These are phyloP conservation scores for Bothrops jararaca DNA, from an alignment of 2,113 vertebrate species.

Conservation along the genomic window DNA sequence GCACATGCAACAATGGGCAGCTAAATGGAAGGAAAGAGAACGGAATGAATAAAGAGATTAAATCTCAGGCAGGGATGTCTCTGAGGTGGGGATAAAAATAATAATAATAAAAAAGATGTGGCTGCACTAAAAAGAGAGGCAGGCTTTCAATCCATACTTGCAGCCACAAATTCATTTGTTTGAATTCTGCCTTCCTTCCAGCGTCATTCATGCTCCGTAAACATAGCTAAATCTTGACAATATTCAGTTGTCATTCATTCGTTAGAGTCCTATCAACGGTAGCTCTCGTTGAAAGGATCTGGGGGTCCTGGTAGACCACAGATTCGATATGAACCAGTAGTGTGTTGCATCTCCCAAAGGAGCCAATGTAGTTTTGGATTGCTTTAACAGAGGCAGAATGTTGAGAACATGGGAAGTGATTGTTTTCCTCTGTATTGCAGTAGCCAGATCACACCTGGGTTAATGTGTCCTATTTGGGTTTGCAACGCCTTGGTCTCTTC, in stretches of 20 bases:
- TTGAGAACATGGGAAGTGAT: not conserved
- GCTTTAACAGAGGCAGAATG: not conserved
- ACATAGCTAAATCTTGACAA: not conserved
- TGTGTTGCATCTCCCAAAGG: not conserved
- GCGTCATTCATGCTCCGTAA: not conserved
- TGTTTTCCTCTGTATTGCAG: not conserved
- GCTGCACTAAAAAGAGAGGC: not conserved
- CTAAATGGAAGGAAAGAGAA: not conserved
- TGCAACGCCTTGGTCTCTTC: too few relatives aligned
- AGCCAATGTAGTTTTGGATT: not conserved
- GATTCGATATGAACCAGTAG: not conserved
- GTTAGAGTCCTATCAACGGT: not conserved
- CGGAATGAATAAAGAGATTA: too few relatives aligned
- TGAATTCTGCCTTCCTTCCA: not conserved
- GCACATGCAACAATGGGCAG: not conserved
- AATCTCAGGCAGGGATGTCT: not conserved
- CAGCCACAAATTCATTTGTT: not conserved
- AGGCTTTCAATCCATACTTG: not conserved
- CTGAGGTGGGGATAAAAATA: not conserved
- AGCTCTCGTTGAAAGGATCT: not conserved
- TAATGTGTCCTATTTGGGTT: not conserved
- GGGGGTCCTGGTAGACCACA: not conserved
- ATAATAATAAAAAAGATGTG: not conserved
- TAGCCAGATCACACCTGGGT: not conserved
- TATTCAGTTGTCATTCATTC: not conserved